These are phyloP conservation scores for Anabas testudineus DNA, from an alignment of 2,797 vertebrate genomes.

Conservation along the genomic window DNA sequence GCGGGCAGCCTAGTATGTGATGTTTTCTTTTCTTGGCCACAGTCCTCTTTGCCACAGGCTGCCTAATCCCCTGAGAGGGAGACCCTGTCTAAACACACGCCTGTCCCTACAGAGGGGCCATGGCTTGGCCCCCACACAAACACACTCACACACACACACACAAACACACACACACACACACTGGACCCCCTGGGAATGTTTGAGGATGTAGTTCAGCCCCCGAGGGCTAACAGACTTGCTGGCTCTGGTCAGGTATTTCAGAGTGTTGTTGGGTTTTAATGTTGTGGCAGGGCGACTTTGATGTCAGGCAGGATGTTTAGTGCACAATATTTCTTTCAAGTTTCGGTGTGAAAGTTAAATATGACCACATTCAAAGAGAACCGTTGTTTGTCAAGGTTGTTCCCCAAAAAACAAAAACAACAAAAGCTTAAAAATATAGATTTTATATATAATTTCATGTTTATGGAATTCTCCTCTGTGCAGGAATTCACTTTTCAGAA, in stretches of 20 bases:
- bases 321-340: constrained; percentile 27
- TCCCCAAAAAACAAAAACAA: not conserved
- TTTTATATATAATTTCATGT: not conserved
- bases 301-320: constrained; percentile 41
- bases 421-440: not conserved
- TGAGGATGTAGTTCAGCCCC: constrained; percentile 73
- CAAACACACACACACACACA: constrained; percentile 34
- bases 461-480: not conserved
- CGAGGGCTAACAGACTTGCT: constrained; percentile 70
- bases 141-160: constrained; percentile 43
- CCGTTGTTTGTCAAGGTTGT: not conserved
- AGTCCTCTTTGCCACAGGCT: constrained; percentile 75
- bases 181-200: constrained; percentile 80
- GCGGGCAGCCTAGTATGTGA: constrained; percentile 72
- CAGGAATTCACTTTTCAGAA: constrained; percentile 33
- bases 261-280: constrained; percentile 47
- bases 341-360: constrained; percentile 18
- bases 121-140: constrained; percentile 53
- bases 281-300: constrained; percentile 49
- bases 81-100: constrained; percentile 80
- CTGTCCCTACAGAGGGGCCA: constrained; percentile 65
- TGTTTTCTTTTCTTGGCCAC: constrained; percentile 83
- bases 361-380: constrained; percentile 7
- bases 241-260: constrained; percentile 77
- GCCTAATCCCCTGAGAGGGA: constrained; percentile 80